Evolutionary conservation across 2,888 invertebrate genomes (phyloP).

Genomic region (Silvanus unidentatus): DNA sequence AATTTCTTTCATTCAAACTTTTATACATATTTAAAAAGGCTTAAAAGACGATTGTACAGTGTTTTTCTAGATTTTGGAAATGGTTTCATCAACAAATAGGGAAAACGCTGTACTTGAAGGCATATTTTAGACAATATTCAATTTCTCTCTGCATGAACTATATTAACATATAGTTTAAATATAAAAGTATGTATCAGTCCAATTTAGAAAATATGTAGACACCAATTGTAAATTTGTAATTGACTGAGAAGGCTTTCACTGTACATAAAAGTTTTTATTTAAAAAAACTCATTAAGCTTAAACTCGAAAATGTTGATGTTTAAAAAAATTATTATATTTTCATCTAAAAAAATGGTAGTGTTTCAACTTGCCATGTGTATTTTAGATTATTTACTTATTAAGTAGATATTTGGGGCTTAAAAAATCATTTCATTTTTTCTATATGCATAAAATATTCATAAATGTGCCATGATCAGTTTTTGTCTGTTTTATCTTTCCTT

Average conservation of each 20-base stretch:
- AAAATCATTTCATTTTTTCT: constrained; percentile 1
- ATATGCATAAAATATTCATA: constrained; percentile 16
- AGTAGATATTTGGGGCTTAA: constrained; percentile 8
- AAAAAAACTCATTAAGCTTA: constrained; percentile 6
- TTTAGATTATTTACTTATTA: constrained; percentile 6
- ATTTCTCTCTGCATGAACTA: too few species aligned
- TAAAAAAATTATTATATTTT: constrained; percentile 14
- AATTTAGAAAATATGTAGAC: constrained; percentile 18
- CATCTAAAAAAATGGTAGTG: constrained; percentile 20
- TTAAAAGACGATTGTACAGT: too few species aligned
- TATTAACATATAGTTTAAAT: too few species aligned
- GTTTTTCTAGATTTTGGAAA: too few species aligned
- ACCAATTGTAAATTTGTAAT: constrained; percentile 26
- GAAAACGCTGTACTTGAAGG: too few species aligned
- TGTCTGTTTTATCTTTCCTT: background rate
- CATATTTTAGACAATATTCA: too few species aligned
- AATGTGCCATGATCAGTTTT: constrained; percentile 20
- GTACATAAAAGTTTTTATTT: constrained; percentile 18
- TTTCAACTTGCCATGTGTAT: constrained; percentile 20
- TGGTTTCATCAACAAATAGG: too few species aligned
- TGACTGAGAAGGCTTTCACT: constrained; percentile 32
- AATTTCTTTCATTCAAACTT: too few species aligned
- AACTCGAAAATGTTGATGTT: constrained; percentile 22
- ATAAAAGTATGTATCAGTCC: too few species aligned
- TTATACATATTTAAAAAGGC: too few species aligned